Evolutionary conservation across 2,888 invertebrate genomes (phyloP), one percentile per base, ranked within the genome.

Genomic region (Noctua pronuba): DNA sequence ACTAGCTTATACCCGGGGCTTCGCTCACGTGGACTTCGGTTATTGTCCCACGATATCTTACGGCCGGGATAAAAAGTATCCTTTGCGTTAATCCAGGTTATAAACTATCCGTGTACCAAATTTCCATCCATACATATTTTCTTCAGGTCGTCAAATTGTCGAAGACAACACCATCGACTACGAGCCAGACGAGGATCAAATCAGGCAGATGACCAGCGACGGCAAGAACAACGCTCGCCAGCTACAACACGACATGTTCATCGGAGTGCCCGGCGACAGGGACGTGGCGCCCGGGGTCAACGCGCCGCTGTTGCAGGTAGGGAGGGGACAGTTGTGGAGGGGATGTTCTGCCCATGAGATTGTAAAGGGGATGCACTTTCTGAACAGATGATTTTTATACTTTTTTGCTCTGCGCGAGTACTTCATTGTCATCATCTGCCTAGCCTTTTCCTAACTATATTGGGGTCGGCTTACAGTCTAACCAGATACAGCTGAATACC

Each of bases 271-370:
- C 8, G 78, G 79, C 3, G 95, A 94, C 67, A 84, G 96, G 3
- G 95, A 96, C 71, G 94, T 95, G 2, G 96, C 96, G 6, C 96
- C 96, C 0, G 96, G 96, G 0, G 93, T 96, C 67, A 94, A 95
- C 52, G 94, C 95, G 0, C 93, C 94, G 0, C 79, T 95, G 0
- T 85, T 96, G 62, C 93, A 94, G 94, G 96, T 96, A 65, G 2
- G 11, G 7, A 18, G 11, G 7, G n/a, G 8, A 52, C 52, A n/a
- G 4, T 11, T n/a, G n/a, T 13, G 5, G 55, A 31, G 21, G 31
- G 8, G 38, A 38, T 38, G 38, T 38, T 38, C 38, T 38, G 1
- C 38, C 38, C 1, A n/a, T n/a, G n/a, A n/a, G 38, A 38, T 38
- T 38, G 7, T 7, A 7, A 38, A 7, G 7, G 38, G 8, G 38